These are phyloP conservation scores for Conops quadrifasciatus DNA, from an alignment of 2,888 invertebrate species.

Conservation along the genomic window DNA sequence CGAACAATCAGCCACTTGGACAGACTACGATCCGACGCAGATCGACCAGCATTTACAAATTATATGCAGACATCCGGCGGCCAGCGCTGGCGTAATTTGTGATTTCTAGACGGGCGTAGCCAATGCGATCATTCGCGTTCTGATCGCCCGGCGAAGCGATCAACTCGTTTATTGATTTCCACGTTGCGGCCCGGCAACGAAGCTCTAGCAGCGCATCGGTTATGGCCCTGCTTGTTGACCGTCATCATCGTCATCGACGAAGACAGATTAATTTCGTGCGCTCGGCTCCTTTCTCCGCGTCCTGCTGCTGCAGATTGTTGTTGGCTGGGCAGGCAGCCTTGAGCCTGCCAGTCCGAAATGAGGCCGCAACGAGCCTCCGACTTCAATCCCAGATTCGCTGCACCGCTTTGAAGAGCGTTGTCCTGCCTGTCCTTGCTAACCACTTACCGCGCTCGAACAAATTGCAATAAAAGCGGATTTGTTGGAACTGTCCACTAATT, in stretches of 20 bases:
- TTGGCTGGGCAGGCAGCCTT: too few species aligned
- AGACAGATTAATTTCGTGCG: conserved; percentile 37
- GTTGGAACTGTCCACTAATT: conserved; percentile 40
- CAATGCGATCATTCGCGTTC: conserved; percentile 22
- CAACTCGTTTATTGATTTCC: conserved; percentile 34
- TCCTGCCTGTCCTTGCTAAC: conserved; percentile 1
- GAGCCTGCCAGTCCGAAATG: background rate
- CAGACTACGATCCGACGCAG: background rate
- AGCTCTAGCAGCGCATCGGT: background rate
- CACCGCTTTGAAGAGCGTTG: background rate
- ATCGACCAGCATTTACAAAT: conserved; percentile 28
- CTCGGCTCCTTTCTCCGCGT: conserved; percentile 8
- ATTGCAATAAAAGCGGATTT: conserved; percentile 35
- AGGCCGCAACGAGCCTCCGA: background rate
- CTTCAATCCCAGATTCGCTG: background rate
- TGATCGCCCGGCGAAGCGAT: background rate
- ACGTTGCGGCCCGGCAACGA: conserved; percentile 2
- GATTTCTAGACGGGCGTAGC: conserved; percentile 33
- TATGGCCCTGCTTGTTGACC: conserved; percentile 21
- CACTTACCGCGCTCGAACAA: conserved; percentile 27
- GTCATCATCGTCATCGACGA: conserved; percentile 32
- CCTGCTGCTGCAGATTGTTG: background rate
- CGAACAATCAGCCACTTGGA: background rate
- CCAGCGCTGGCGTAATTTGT: conserved; percentile 25
- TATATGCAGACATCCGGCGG: conserved; percentile 20